Conservation (phyloP, 1,140 invertebrate genomes). For the Homalodisca vitripennis region DNA sequence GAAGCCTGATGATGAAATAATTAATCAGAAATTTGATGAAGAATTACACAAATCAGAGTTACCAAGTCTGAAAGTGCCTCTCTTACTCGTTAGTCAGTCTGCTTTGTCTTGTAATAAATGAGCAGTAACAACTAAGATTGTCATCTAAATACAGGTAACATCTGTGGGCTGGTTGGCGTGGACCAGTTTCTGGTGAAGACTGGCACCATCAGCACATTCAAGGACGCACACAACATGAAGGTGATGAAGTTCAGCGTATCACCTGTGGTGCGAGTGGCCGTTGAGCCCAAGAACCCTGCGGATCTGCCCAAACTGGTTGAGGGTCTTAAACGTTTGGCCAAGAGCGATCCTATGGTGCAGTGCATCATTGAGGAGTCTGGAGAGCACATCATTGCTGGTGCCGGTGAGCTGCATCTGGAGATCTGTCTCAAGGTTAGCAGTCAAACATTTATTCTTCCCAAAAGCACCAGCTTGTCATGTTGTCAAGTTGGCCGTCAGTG, state of each 20-base stretch:
- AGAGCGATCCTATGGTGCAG: slow-evolving; percentile 99
- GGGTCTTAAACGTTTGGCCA: slow-evolving; percentile 96
- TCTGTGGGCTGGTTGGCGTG: slow-evolving; percentile 99
- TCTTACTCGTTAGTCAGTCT: no score
- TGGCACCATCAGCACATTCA: slow-evolving; percentile 98
- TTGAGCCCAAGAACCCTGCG: slow-evolving; percentile 98
- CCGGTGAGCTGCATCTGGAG: slow-evolving; percentile 99
- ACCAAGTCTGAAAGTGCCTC: slow-evolving; percentile 20
- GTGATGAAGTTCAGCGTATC: slow-evolving; percentile 99
- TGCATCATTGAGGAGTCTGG: slow-evolving; percentile 99
- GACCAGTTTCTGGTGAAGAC: slow-evolving; percentile 99
- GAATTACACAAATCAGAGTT: background rate
- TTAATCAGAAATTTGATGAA: background rate
- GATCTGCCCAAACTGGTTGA: slow-evolving; percentile 99
- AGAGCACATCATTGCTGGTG: slow-evolving; percentile 99
- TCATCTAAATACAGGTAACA: slow-evolving; percentile 73
- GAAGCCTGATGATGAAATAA: background rate
- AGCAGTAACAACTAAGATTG: no score
- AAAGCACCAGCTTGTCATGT: background rate
- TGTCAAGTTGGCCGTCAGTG: background rate
- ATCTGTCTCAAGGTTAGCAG: slow-evolving; percentile 85
- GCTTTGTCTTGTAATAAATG: no score
- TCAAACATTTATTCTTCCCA: background rate
- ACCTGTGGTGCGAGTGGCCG: slow-evolving; percentile 98
- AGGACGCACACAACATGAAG: slow-evolving; percentile 99